Base-by-base conservation (phyloP, 1,140 invertebrate species). In the Leptopilina clavipes region DNA sequence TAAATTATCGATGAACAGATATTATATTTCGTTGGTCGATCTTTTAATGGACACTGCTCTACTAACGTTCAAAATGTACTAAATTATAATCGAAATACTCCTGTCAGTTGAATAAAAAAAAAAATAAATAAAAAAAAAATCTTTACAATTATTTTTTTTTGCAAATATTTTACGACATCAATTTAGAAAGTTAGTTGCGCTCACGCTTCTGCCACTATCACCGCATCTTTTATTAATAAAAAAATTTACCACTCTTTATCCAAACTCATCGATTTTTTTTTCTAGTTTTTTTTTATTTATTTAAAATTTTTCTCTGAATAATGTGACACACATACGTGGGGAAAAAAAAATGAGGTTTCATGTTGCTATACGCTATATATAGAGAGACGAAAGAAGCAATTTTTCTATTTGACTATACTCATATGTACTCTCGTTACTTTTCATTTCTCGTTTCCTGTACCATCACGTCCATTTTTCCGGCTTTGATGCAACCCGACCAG, bases 401-500 rank as follows among this genome's bases (percentile, higher is more conserved):
- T 80, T 82, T 80, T 75, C 82, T 81, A 82, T 82, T 81, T 78
- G 78, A 76, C 79, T 78, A 79, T 79, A 56, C 76, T 72, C 75
- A 78, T 77, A 75, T 80, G 25, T 81, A 70, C 71, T 78, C 56
- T 77, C 72, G 72, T 75, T 82, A 82, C 79, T 76, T 84, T 81
- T 80, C 77, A 79, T 81, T 81, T 71, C 78, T 77, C 76, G 78
- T 81, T 80, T 74, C 73, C 78, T 73, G 71, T 45, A 59, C 56
- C 75, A 71, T 43, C 10, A 48, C 44, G 17, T 54, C 65, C 79
- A 77, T 77, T 76, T 72, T 81, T 78, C 74, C 77, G 77, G 82
- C 85, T 86, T 86, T 85, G 84, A 86, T 85, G 83, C 81, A 81
- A 81, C 80, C 79, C 81, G 79, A 31, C 59, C 59, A 31, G 78